Percentiles rank a stretch among this genome's conserved stretches.
phyloP scores from a whole-genome alignment of 2,113 vertebrate species.

The Embiotoca jacksoni region DNA sequence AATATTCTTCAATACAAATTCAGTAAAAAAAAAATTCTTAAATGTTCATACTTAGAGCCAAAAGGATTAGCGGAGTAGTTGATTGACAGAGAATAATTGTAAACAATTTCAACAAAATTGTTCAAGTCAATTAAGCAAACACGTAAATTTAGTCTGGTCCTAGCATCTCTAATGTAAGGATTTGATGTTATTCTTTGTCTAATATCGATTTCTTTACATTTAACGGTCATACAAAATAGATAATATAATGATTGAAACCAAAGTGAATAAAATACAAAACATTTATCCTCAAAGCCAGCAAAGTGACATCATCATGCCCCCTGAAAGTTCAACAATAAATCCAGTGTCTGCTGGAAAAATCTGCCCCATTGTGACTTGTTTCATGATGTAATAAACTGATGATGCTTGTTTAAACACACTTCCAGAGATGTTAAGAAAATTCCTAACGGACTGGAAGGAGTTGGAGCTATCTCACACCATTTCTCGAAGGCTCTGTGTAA shows the following conservation, averaged over 20 bases:
- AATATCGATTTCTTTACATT: too few species aligned
- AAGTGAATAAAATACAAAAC: background rate
- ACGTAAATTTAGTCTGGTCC: too few species aligned
- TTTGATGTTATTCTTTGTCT: too few species aligned
- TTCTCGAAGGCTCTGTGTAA: conserved; percentile 3
- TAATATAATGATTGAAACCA: too few species aligned
- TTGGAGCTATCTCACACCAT: background rate
- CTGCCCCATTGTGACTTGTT: background rate
- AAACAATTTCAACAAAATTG: too few species aligned
- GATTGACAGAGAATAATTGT: background rate
- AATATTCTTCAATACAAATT: background rate
- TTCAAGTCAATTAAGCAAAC: too few species aligned
- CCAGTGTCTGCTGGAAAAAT: background rate
- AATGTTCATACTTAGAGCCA: background rate
- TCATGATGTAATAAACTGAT: background rate
- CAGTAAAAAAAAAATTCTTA: too few species aligned
- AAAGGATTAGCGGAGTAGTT: background rate
- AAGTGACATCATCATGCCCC: background rate
- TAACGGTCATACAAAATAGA: too few species aligned
- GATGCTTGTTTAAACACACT: conserved; percentile 13
- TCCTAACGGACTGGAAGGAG: background rate
- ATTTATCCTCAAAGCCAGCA: too few species aligned
- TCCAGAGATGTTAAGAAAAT: conserved; percentile 1
- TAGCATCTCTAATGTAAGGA: too few species aligned
- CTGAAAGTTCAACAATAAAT: background rate